Percentiles rank a stretch among this genome's conserved stretches.
phyloP scores from a whole-genome alignment of 1,140 invertebrate species.

The Helicorthomorpha holstii region DNA sequence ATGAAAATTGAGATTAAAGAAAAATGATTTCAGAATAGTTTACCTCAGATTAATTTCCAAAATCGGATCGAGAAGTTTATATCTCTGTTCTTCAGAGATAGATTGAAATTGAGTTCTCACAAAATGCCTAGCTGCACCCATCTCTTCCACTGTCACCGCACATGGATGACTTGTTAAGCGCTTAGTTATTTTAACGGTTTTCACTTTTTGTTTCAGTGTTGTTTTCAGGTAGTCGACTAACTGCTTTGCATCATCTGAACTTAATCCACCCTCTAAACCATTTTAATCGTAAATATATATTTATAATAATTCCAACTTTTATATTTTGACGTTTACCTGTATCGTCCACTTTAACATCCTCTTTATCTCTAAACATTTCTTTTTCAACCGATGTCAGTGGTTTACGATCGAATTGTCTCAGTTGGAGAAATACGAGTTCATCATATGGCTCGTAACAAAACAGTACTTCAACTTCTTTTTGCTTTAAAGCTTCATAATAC shows the following conservation, averaged over 20 bases:
- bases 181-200: constrained; percentile 42
- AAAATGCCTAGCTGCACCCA: constrained; percentile 89
- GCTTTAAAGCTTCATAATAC: constrained; percentile 82
- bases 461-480: constrained; percentile 72
- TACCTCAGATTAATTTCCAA: constrained; percentile 85
- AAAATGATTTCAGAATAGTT: constrained; percentile 19
- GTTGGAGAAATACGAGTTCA: constrained; percentile 80
- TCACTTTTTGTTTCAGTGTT: constrained; percentile 54
- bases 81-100: constrained; percentile 67
- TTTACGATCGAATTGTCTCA: constrained; percentile 63
- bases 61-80: constrained; percentile 69
- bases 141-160: constrained; percentile 83
- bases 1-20: no score
- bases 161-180: constrained; percentile 50
- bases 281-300: no score
- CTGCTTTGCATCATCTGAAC: constrained; percentile 49
- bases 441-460: constrained; percentile 94
- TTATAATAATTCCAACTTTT: no score
- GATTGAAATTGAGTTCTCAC: constrained; percentile 72
- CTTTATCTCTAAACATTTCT: constrained; percentile 62
- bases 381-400: constrained; percentile 80
- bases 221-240: constrained; percentile 61
- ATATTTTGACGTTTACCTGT: constrained; percentile 2
- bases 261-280: constrained; percentile 43
- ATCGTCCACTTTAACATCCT: constrained; percentile 34